Percentiles rank a stretch among this genome's conserved stretches.
Conservation (phyloP, 2,113 vertebrate genomes). For the Columba livia region DNA sequence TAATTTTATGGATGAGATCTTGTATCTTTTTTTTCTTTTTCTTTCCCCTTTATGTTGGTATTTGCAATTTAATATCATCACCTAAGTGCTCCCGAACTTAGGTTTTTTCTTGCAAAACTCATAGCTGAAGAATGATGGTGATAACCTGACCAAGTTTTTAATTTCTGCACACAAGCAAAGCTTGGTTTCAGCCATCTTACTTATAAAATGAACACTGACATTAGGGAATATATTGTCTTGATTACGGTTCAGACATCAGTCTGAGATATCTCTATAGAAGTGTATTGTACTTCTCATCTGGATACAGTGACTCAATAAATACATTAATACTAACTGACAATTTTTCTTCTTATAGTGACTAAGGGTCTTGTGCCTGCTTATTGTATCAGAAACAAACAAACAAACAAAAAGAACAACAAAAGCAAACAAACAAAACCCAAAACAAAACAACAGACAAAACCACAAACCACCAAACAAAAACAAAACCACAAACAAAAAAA, state of each 20-base stretch:
- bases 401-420: too few relatives aligned
- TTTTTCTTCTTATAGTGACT: neutral
- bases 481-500: too few relatives aligned
- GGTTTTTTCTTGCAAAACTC: neutral
- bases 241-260: neutral
- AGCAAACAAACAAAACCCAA: too few relatives aligned
- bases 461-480: too few relatives aligned
- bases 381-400: neutral
- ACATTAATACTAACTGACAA: neutral
- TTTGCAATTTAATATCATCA: neutral
- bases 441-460: too few relatives aligned
- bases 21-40: neutral
- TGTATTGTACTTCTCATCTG: neutral
- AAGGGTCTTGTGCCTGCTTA: neutral
- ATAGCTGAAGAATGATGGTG: neutral
- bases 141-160: neutral
- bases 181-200: neutral
- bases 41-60: neutral
- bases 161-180: neutral
- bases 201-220: neutral
- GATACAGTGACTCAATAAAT: neutral
- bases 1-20: conserved; percentile 22
- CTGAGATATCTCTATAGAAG: neutral
- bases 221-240: neutral
- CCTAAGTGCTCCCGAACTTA: neutral